These are phyloP conservation scores for Esox niger DNA, from an alignment of 2,113 vertebrate species.

Conservation along the genomic window DNA sequence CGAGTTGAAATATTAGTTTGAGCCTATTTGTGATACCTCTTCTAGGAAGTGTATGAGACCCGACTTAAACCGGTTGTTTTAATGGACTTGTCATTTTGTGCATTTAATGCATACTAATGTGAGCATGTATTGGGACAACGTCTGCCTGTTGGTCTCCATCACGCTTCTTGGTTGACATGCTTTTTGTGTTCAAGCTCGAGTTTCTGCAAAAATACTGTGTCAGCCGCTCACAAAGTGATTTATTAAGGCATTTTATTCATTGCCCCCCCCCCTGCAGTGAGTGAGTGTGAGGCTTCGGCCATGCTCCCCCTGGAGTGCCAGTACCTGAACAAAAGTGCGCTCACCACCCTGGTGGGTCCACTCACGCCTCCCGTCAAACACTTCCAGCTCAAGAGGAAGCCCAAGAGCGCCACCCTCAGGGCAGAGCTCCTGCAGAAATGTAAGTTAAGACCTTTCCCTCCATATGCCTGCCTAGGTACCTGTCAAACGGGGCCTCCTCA, in stretches of 20 bases:
- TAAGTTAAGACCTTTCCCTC: constrained; percentile 62
- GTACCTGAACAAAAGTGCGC: constrained; percentile 95
- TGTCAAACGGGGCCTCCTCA: too few species aligned
- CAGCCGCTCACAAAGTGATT: background rate
- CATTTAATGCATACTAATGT: too few species aligned
- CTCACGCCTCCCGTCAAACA: constrained; percentile 96
- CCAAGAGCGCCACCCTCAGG: constrained; percentile 95
- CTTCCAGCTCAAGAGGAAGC: constrained; percentile 95
- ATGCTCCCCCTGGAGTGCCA: constrained; percentile 97
- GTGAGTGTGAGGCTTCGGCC: constrained; percentile 91
- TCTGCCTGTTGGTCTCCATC: background rate
- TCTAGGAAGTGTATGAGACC: too few species aligned
- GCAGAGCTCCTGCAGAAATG: constrained; percentile 97
- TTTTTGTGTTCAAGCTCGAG: background rate
- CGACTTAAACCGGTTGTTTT: too few species aligned
- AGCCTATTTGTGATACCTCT: too few species aligned
- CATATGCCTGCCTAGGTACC: too few species aligned
- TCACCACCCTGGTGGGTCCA: constrained; percentile 92
- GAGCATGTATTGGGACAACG: background rate
- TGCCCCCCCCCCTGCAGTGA: constrained; percentile 67
- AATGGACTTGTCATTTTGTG: too few species aligned
- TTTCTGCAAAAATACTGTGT: background rate
- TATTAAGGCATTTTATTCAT: background rate
- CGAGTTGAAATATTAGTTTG: too few species aligned
- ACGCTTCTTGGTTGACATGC: background rate